phyloP scores from a whole-genome alignment of 2,888 invertebrate species.

The Xestoiulus laeticollis region DNA sequence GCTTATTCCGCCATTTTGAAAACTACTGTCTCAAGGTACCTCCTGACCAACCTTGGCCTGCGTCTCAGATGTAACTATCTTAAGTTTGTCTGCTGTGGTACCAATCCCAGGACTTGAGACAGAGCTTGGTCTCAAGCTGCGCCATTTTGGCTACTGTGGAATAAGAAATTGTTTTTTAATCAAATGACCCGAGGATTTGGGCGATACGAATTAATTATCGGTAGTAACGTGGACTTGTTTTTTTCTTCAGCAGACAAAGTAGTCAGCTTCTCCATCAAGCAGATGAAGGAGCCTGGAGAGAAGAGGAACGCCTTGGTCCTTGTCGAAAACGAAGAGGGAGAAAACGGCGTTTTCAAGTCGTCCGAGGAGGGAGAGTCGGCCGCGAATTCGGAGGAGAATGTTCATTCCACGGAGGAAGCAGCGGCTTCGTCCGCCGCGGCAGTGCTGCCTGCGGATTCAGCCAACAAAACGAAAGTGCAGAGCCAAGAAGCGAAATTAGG shows the following conservation, averaged over 20 bases:
- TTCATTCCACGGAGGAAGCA: background rate
- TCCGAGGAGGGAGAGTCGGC: background rate
- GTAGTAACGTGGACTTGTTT: no score
- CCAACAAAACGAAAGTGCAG: conserved; percentile 1
- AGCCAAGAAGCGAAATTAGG: conserved; percentile 45
- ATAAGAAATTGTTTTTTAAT: background rate
- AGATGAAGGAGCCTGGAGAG: conserved; percentile 71
- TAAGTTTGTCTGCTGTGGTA: no score
- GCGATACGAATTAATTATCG: no score
- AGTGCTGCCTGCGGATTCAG: background rate
- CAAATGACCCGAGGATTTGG: no score
- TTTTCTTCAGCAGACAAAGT: conserved; percentile 70
- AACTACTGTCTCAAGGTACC: no score
- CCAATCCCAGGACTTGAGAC: no score
- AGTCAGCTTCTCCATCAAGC: conserved; percentile 88
- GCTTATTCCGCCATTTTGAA: no score
- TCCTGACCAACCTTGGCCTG: no score
- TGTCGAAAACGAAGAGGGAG: conserved; percentile 2
- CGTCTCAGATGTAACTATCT: no score
- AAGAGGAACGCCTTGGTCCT: conserved; percentile 22
- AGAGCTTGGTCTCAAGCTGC: no score
- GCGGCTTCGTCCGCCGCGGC: background rate
- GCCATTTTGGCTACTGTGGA: no score
- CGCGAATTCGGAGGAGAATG: background rate
- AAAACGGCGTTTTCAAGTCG: background rate